A percentile compares a stretch with the other conserved stretches of the same genome.
Conservation (phyloP, 2,888 invertebrate species). For the Allygus modestus region DNA sequence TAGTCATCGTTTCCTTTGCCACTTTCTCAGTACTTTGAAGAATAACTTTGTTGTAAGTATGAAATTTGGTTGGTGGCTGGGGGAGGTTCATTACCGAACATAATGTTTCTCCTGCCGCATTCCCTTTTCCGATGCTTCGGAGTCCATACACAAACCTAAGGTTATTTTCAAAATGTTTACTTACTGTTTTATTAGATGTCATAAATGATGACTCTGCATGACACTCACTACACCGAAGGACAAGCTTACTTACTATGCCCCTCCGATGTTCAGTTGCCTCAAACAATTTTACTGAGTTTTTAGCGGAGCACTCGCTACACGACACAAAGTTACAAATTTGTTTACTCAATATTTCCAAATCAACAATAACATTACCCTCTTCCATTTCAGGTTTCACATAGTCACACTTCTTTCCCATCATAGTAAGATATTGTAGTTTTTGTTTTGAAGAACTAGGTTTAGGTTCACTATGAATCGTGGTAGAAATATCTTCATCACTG, state of each 20-base stretch:
- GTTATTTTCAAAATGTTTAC: too few species aligned
- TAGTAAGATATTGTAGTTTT: background rate
- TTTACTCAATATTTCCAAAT: slow-evolving; percentile 14
- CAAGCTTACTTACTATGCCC: background rate
- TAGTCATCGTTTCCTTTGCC: background rate
- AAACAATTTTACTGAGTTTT: slow-evolving; percentile 18
- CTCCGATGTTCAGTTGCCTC: slow-evolving; percentile 5
- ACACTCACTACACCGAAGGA: background rate
- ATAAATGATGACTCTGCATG: background rate
- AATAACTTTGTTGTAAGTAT: background rate
- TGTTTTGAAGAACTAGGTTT: background rate
- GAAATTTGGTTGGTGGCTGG: background rate
- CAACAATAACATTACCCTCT: slow-evolving; percentile 48
- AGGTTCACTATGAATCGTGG: too few species aligned
- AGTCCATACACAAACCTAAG: background rate
- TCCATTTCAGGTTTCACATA: background rate
- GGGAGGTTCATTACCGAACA: slow-evolving; percentile 10
- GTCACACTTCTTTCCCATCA: slow-evolving; percentile 1
- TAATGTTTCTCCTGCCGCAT: background rate
- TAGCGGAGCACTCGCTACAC: background rate
- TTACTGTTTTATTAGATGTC: background rate
- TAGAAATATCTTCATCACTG: too few species aligned
- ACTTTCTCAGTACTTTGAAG: background rate
- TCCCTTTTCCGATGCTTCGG: background rate
- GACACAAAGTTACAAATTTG: slow-evolving; percentile 32